Base-by-base conservation (phyloP, 2,888 invertebrate genomes). In the Notodonta dromedarius region DNA sequence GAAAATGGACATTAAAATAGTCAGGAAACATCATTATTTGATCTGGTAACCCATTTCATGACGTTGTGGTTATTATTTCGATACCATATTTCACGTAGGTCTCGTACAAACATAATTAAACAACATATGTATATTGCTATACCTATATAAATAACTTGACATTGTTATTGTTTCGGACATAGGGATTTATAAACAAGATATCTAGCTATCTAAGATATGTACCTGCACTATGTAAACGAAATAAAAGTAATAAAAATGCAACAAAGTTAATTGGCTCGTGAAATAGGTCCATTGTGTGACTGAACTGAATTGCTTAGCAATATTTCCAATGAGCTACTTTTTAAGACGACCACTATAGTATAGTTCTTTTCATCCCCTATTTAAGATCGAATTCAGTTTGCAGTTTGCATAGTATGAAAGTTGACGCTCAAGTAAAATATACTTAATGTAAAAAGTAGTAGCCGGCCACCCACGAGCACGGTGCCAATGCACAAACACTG, bases 261-360 rank as follows among this genome's bases (percentile, higher is more conserved):
- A 85, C 84, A 82, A 90, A 87, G 84, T 86, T 79, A 88, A 90
- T 86, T 84, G 88, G 87, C 76, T 84, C 90, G 90, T 91, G 91
- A 90, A 91, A 90, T 91, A 88, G 85, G 84, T 66, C 89, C 89
- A 91, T 91, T 91, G 91, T 91, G 85, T 83, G 84, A 87, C 84
- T 84, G 87, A 89, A 89, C 87, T 80, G 82, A 80, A 76, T 78
- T 78, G 81, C 82, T 84, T 83, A 86, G 85, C 84, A 85, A 80
- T 85, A 81, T 84, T 86, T 77, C 80, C 85, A 85, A 87, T 88
- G 87, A 86, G 80, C 79, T 76, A 80, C 77, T 82, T 76, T 81
- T 79, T 61, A 79, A 67, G 65, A 71, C 62, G 68, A 75, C 75
- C 72, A 70, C 63, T 69, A 71, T 70, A 77, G 81, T 79, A 74